A percentile compares a stretch with the other conserved stretches of the same genome.
phyloP scores from a whole-genome alignment of 1,140 invertebrate species.

The Hirudo medicinalis region DNA sequence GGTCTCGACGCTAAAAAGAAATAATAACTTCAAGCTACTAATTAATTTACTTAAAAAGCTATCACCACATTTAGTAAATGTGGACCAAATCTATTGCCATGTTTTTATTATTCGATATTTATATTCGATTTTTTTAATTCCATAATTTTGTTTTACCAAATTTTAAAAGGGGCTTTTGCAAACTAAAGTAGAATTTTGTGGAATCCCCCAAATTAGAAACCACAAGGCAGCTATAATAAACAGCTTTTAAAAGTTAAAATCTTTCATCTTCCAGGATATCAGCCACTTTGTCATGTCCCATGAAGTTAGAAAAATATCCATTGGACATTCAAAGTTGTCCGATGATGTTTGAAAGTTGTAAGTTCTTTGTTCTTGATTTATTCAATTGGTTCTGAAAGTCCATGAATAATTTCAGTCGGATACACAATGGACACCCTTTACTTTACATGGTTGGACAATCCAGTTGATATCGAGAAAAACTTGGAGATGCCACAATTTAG shows the following conservation, averaged over 20 bases:
- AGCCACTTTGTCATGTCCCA: conserved; percentile 78
- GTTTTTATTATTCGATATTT: too few species aligned
- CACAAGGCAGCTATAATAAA: too few species aligned
- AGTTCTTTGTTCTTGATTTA: conserved; percentile 39
- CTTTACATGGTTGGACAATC: conserved; percentile 46
- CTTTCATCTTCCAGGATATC: conserved; percentile 39
- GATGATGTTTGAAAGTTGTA: conserved; percentile 66
- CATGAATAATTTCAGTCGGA: conserved; percentile 26
- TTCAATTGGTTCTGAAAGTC: background rate
- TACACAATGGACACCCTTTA: conserved; percentile 29
- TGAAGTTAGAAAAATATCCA: conserved; percentile 67
- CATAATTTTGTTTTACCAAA: too few species aligned
- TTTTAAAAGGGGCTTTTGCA: too few species aligned
- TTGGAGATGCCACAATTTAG: conserved; percentile 23
- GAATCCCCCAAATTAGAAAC: too few species aligned
- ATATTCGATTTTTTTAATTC: too few species aligned
- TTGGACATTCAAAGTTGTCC: conserved; percentile 34
- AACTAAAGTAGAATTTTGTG: too few species aligned
- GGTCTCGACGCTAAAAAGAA: too few species aligned
- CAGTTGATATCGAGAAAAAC: conserved; percentile 48
- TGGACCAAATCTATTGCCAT: too few species aligned
- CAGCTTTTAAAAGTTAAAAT: background rate
- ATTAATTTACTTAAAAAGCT: too few species aligned
- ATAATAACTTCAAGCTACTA: too few species aligned
- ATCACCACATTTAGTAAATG: too few species aligned